Percentiles rank a stretch among this genome's conserved stretches.
These are phyloP conservation scores for Anthonomus grandis DNA, from an alignment of 1,140 invertebrate species.

Conservation along the genomic window DNA sequence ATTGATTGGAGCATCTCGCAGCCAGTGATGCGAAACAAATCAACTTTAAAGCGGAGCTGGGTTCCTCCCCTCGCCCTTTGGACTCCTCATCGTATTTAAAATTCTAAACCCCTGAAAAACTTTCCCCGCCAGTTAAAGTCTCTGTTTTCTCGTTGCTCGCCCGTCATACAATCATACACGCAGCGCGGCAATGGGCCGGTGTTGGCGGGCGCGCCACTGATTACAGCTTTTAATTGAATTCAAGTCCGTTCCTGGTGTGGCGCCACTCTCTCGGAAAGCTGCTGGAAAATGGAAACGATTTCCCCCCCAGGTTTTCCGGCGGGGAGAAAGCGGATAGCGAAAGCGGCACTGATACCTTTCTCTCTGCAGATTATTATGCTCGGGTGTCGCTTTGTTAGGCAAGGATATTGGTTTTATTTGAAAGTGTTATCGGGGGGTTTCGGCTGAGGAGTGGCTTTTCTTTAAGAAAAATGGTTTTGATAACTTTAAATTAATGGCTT, in stretches of 20 bases:
- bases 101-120: constrained; percentile 16
- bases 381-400: constrained; percentile 3
- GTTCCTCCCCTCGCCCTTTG: constrained; percentile 7
- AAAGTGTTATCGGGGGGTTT: no score
- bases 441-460: no score
- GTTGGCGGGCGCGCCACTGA: constrained; percentile 22
- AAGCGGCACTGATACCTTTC: constrained; percentile 19
- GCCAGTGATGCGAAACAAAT: constrained; percentile 47
- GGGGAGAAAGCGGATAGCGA: constrained; percentile 18
- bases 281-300: constrained; percentile 24
- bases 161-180: no score
- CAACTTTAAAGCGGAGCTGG: constrained; percentile 43
- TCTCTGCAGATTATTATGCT: constrained; percentile 12
- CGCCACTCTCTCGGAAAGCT: constrained; percentile 13
- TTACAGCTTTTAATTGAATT: constrained; percentile 31
- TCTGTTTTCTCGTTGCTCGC: no score
- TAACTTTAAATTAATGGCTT: no score
- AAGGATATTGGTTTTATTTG: constrained; percentile 13
- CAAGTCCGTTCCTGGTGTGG: constrained; percentile 15
- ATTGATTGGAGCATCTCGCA: constrained; percentile 47
- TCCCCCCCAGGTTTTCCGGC: no score
- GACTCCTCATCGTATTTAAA: constrained; percentile 10
- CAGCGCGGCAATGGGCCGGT: constrained; percentile 11
- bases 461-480: no score
- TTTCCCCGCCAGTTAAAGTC: no score